Percentiles rank a stretch among this genome's conserved stretches.
phyloP scores from a whole-genome alignment of 2,113 vertebrate species.

The Pterocles orientalis region DNA sequence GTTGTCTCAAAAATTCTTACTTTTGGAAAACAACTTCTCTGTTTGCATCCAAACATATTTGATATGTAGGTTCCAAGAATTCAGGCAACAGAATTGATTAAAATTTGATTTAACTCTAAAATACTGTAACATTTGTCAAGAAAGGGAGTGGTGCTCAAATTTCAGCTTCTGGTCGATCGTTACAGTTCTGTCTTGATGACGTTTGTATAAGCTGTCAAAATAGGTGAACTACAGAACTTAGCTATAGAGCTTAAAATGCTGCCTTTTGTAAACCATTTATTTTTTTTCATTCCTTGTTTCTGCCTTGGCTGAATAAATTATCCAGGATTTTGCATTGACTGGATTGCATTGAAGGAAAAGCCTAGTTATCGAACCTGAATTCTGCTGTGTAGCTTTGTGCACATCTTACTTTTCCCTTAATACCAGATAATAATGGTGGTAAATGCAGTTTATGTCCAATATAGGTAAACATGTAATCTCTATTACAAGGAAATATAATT shows the following conservation, averaged over 20 bases:
- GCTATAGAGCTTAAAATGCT: background rate
- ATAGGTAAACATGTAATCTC: background rate
- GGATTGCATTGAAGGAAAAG: background rate
- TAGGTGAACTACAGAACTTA: background rate
- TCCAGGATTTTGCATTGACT: background rate
- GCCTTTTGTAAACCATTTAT: background rate
- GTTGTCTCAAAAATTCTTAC: background rate
- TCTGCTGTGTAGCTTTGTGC: background rate
- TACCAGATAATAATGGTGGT: background rate
- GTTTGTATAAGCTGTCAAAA: background rate
- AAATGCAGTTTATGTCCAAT: background rate
- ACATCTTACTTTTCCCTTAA: background rate
- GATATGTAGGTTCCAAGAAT: background rate
- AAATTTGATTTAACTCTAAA: background rate
- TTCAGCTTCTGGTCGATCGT: background rate
- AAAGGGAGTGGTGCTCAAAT: background rate
- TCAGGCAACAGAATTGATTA: background rate
- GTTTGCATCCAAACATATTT: background rate
- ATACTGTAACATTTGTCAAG: background rate
- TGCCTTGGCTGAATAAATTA: background rate
- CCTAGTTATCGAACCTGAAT: background rate
- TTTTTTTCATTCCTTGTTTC: background rate
- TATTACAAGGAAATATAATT: background rate
- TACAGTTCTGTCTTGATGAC: background rate
- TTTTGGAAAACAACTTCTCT: background rate